phyloP scores from a whole-genome alignment of 2,113 vertebrate species.

The Sebastes schlegelii region DNA sequence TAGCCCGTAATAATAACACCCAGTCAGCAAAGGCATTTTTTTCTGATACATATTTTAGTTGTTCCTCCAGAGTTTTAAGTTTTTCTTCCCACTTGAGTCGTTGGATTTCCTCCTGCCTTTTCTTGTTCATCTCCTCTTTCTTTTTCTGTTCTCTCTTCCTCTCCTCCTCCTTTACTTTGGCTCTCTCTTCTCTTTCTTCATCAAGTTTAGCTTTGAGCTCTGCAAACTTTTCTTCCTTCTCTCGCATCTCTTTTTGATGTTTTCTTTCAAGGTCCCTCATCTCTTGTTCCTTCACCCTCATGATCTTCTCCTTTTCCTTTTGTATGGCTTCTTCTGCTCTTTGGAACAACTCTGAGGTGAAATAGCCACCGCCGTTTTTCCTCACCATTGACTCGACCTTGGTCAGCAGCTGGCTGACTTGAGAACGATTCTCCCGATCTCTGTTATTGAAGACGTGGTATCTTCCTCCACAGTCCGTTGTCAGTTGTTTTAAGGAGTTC shows the following conservation, averaged over 20 bases:
- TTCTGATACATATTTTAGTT: neutral
- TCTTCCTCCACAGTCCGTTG: constrained; percentile 21
- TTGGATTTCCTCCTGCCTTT: neutral
- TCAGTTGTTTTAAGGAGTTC: constrained; percentile 23
- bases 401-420: constrained; percentile 49
- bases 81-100: neutral
- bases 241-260: no score
- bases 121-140: neutral
- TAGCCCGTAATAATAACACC: neutral
- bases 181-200: neutral
- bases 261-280: no score
- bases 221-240: no score
- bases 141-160: neutral
- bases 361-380: constrained; percentile 19
- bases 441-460: constrained; percentile 65
- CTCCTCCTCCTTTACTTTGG: neutral
- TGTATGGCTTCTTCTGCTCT: no score
- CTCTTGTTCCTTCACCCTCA: no score
- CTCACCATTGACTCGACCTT: constrained; percentile 48
- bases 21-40: rapidly evolving
- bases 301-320: no score
- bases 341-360: no score
- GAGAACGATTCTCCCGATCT: neutral
- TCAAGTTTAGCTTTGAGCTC: no score
- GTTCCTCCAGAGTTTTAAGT: neutral